Conservation (phyloP, 2,888 invertebrate species). For the Hartigia nigra region DNA sequence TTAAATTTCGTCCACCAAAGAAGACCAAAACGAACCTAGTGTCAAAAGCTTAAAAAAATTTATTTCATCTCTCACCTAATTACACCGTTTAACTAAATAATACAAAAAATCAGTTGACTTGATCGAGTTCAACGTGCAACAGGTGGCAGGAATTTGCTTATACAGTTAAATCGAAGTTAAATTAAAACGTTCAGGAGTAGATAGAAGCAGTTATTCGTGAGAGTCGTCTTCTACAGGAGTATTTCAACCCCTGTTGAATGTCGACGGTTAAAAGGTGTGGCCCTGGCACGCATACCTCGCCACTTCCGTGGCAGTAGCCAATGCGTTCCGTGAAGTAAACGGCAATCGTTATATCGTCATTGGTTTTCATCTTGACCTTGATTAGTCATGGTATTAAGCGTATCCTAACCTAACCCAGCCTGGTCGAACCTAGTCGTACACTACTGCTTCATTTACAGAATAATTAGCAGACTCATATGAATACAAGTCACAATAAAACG, state of each 20-base stretch:
- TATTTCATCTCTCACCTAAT: not conserved
- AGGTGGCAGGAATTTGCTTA: not conserved
- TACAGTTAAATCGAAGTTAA: no score
- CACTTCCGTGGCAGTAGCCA: not conserved
- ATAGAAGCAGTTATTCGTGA: not conserved
- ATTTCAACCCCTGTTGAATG: not conserved
- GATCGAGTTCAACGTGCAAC: not conserved
- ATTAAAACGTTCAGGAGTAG: not conserved
- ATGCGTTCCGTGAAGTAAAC: not conserved
- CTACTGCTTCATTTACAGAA: not conserved
- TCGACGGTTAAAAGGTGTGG: not conserved
- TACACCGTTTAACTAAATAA: not conserved
- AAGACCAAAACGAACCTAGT: not conserved
- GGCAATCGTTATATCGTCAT: not conserved
- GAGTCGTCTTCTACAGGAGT: not conserved
- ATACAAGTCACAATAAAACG: not conserved
- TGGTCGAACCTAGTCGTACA: not conserved
- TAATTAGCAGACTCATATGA: not conserved
- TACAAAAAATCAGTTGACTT: not conserved
- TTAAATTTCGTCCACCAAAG: not conserved
- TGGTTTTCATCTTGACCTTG: not conserved
- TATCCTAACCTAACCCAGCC: not conserved
- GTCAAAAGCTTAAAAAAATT: not conserved
- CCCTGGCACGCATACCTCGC: not conserved
- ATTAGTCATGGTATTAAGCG: not conserved